Percentiles rank a stretch among this genome's conserved stretches.
These are phyloP conservation scores for Pristionchus exspectatus DNA, from an alignment of 2,888 invertebrate species.

Conservation along the genomic window DNA sequence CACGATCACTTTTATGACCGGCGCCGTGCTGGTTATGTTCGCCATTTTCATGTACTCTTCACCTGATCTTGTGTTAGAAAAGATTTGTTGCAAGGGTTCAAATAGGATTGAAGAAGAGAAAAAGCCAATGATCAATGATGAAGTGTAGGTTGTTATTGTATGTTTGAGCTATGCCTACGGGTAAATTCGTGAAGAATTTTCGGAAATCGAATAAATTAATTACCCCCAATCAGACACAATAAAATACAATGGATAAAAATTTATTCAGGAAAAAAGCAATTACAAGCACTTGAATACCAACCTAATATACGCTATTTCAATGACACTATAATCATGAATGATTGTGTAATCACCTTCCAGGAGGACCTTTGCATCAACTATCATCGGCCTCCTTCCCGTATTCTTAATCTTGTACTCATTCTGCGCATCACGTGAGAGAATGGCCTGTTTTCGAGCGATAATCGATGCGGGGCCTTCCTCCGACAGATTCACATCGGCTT, in stretches of 20 bases:
- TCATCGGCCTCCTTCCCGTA: conserved; percentile 94
- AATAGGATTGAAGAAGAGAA: conserved; percentile 4
- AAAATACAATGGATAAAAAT: background rate
- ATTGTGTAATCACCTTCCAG: conserved; percentile 91
- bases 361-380: conserved; percentile 93
- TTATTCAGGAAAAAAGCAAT: background rate
- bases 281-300: conserved; percentile 60
- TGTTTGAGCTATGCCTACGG: background rate
- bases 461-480: conserved; percentile 67
- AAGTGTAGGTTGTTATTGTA: background rate
- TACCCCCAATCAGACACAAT: too few species aligned
- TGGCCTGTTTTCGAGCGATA: conserved; percentile 65
- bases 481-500: conserved; percentile 75
- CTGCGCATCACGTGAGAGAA: conserved; percentile 81
- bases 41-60: conserved; percentile 91
- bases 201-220: background rate
- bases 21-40: conserved; percentile 91
- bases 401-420: conserved; percentile 96
- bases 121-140: background rate
- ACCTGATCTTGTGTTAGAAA: background rate
- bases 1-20: conserved; percentile 89
- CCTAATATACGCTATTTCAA: conserved; percentile 83
- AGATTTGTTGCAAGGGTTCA: background rate
- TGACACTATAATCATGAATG: conserved; percentile 93
- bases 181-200: background rate